Base-by-base conservation (phyloP, 1,140 invertebrate species). In the Lordiphosa collinella region DNA sequence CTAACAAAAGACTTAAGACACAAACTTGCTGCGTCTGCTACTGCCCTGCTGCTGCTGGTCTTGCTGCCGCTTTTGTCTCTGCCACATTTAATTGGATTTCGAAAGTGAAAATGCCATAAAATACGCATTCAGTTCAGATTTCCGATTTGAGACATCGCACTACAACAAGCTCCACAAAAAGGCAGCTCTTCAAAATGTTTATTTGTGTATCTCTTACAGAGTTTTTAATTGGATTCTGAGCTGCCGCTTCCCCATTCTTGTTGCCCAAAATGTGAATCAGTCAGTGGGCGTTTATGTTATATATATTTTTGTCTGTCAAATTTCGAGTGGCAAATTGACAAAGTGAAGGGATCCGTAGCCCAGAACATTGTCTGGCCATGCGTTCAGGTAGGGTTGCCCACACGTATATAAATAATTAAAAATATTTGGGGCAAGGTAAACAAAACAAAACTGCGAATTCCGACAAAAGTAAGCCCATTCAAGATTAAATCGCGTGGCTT, bases 221-320 rank as follows among this genome's bases (percentile, higher is more conserved):
- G 46, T 36, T 44, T 44, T 40, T 44, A 50, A 50, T 50, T 50
- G 47, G 47, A 50, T 50, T 50, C 35, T 25, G 34, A 48, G 47
- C 34, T 36, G 47, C n/a, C n/a, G n/a, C 47, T 50, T 36, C 31
- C 32, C 47, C 47, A 35, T 36, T 48, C 46, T 48, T 48, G 9
- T 34, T 48, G 31, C 29, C 25, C 31, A 48, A 48, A 34, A 32
- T 34, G 32, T 13, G 32, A 32, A 35, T 34, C 41, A 44, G n/a
- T n/a, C n/a, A n/a, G 41, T 44, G 9, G 41, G 41, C 41, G 41
- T 18, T 43, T 25, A 25, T 25, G 22, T 29, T 16, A 18, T 29
- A 43, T 41, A n/a, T 13, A 12, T 36, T n/a, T 36, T 44, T n/a
- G 12, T 44, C 29, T 44, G 41, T 44, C 41, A 44, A 29, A 44